phyloP scores from a whole-genome alignment of 2,113 vertebrate genomes.

The Poicephalus meyeri region DNA sequence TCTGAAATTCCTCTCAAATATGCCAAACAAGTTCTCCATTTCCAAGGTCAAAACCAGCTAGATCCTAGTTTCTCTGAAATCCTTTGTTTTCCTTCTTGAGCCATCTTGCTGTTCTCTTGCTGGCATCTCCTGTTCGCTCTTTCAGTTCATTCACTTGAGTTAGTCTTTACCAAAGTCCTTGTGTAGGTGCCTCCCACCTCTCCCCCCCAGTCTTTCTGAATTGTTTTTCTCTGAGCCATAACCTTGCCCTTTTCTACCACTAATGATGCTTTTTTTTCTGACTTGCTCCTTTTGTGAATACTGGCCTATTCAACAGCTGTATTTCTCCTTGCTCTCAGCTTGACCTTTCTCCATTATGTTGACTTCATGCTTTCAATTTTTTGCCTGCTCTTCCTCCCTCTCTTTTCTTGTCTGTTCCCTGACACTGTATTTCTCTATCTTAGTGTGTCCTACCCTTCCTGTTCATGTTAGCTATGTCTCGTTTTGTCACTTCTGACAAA shows the following conservation, averaged over 20 bases:
- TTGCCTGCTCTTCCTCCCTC: conserved; percentile 13
- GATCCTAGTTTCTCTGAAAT: background rate
- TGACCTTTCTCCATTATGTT: conserved; percentile 56
- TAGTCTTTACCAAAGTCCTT: background rate
- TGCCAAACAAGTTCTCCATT: background rate
- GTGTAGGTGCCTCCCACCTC: background rate
- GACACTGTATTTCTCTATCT: conserved; percentile 40
- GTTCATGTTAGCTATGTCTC: background rate
- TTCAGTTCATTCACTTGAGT: background rate
- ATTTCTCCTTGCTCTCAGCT: conserved; percentile 51
- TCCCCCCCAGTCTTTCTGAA: background rate
- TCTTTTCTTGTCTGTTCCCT: conserved; percentile 29
- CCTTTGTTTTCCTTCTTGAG: background rate
- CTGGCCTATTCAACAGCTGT: conserved; percentile 19
- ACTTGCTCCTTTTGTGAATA: conserved; percentile 64
- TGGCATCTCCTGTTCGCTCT: background rate
- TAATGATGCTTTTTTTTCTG: conserved; percentile 50
- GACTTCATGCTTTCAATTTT: conserved; percentile 51
- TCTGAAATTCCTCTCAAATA: background rate
- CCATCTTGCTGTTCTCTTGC: background rate
- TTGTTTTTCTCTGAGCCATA: conserved; percentile 59
- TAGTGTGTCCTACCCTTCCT: conserved; percentile 33
- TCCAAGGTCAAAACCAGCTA: conserved; percentile 45
- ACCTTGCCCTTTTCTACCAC: conserved; percentile 51
- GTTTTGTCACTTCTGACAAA: background rate